Evolutionary conservation across 2,888 invertebrate species (phyloP), one percentile per base, ranked within the genome.

Genomic region (Ornithoptera alexandrae): DNA sequence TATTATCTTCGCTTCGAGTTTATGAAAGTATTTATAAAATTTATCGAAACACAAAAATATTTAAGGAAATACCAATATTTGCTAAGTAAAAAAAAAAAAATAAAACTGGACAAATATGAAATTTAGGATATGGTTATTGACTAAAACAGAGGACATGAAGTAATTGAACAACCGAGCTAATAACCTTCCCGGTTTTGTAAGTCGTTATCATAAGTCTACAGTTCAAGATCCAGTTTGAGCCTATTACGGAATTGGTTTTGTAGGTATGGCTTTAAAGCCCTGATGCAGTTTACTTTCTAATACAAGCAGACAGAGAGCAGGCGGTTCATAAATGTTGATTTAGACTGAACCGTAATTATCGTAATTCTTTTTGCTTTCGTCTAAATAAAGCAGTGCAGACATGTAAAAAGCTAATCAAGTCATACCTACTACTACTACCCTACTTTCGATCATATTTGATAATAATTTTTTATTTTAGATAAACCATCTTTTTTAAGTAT

Each of bases 201-300:
- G n/a, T 57, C 57, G 20, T 20, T 57, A 57, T 53, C 57, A 20
- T 57, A 15, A 18, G n/a, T 20, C 10, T 57, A 10, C 57, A 57
- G 42, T 59, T 24, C 46, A 20, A 18, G 12, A 30, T 65, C 65
- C 46, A 46, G 30, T 65, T 65, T 64, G 36, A 50, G 30, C 60
- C 60, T 6, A 46, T 60, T 53, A 36, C 53, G 66, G 66, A n/a
- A 67, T 57, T 67, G 42, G 39, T 62, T 57, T 62, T 53, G 57
- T 17, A 10, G 59, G 59, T 15, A 59, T 17, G 2, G 20, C 59
- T 24, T 60, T 62, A 56, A 56, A 62, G 62, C 62, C 67, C 46
- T 15, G 67, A 50, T 61, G 39, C 61, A 57, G 67, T 62, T 67
- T 18, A 67, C 67, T 67, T 67, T 67, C 67, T 67, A 67, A 62